These are phyloP conservation scores for Polydrusus cervinus DNA, from an alignment of 2,888 invertebrate species.

Conservation along the genomic window DNA sequence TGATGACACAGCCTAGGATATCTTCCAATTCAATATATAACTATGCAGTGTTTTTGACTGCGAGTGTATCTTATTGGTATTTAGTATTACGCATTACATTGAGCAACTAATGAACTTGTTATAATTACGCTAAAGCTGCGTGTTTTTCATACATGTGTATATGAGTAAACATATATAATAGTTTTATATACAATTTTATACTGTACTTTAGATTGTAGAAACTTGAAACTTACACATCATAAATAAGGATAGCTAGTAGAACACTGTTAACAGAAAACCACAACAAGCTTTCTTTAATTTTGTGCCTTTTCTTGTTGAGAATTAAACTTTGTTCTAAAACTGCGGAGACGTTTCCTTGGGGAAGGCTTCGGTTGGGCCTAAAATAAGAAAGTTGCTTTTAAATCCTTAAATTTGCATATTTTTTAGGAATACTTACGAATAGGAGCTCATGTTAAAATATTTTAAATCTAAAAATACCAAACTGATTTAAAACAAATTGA, in stretches of 20 bases:
- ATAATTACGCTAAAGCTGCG: too few species aligned
- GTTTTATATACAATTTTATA: too few species aligned
- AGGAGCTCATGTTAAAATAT: background rate
- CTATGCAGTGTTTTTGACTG: too few species aligned
- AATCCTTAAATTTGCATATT: background rate
- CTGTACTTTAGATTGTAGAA: too few species aligned
- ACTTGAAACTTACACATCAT: conserved; percentile 76
- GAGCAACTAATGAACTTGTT: too few species aligned
- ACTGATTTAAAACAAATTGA: background rate
- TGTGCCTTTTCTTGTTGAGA: conserved; percentile 72
- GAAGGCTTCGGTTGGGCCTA: conserved; percentile 50
- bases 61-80: too few species aligned
- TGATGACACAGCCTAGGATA: too few species aligned
- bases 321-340: conserved; percentile 75
- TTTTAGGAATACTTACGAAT: conserved; percentile 15
- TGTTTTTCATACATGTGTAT: background rate
- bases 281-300: conserved; percentile 73
- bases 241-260: conserved; percentile 74
- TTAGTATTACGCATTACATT: too few species aligned
- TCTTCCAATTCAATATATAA: too few species aligned
- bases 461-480: background rate
- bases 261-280: conserved; percentile 77
- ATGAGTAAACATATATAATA: background rate
- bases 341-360: conserved; percentile 62
- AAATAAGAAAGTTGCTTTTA: conserved; percentile 21